A percentile compares a stretch with the other conserved stretches of the same genome.
phyloP scores from a whole-genome alignment of 2,888 invertebrate species.

The Andricus curvator region DNA sequence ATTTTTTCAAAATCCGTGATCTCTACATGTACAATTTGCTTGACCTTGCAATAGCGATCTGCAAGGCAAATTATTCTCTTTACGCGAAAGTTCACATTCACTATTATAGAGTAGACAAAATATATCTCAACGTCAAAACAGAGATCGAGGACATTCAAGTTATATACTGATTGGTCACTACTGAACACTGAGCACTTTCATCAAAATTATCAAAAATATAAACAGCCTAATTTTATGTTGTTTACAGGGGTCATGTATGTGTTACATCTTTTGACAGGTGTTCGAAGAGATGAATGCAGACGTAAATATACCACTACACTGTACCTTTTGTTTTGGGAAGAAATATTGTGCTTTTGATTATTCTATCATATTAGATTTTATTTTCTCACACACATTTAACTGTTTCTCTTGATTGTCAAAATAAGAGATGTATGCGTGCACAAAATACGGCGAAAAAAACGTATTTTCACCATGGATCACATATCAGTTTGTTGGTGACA shows the following conservation, averaged over 20 bases:
- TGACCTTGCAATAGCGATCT: slow-evolving; percentile 26
- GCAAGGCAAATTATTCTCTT: slow-evolving; percentile 35
- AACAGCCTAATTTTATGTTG: not conserved
- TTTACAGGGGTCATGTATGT: not conserved
- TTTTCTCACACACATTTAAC: not conserved
- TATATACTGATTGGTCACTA: not conserved
- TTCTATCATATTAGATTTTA: not conserved
- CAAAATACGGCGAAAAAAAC: not conserved
- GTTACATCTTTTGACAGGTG: slow-evolving; percentile 13
- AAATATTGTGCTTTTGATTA: not conserved
- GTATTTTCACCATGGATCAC: not conserved
- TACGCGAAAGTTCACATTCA: slow-evolving; percentile 5
- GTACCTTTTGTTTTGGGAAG: not conserved
- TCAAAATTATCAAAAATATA: not conserved
- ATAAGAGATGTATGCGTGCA: not conserved
- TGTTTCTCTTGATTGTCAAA: not conserved
- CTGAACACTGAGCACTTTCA: not conserved
- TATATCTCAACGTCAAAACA: not conserved
- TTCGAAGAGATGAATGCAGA: not conserved
- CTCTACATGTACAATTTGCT: slow-evolving; percentile 29
- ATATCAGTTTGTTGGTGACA: not conserved
- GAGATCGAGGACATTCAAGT: not conserved
- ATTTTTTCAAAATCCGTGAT: slow-evolving; percentile 19
- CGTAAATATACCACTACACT: not conserved
- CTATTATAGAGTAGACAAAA: not conserved